Evolutionary conservation across 2,797 vertebrate species (phyloP).

Genomic region (Phrynocephalus guinanensis): DNA sequence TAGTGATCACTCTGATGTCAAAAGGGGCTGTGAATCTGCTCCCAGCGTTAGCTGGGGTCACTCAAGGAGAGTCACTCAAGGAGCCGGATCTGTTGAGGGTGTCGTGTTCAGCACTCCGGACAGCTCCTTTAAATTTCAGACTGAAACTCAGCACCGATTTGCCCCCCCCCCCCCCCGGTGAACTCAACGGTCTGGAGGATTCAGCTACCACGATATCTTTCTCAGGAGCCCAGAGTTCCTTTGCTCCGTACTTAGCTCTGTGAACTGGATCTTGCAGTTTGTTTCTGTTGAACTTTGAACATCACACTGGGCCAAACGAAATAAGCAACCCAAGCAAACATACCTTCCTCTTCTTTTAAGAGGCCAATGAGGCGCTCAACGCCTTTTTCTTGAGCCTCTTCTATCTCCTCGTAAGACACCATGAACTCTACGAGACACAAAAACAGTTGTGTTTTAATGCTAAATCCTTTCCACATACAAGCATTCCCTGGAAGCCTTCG

Average conservation of each 20-base stretch:
- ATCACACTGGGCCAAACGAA: background rate
- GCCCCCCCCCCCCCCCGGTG: too few relatives aligned
- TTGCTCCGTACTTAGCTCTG: background rate
- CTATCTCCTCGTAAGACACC: slow-evolving; percentile 68
- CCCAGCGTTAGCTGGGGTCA: too few relatives aligned
- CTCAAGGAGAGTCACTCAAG: too few relatives aligned
- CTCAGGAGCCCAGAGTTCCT: background rate
- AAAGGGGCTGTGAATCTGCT: too few relatives aligned
- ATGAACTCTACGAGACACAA: slow-evolving; percentile 72
- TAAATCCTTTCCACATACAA: background rate
- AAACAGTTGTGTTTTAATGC: background rate
- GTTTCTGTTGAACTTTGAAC: background rate
- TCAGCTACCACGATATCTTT: too few relatives aligned
- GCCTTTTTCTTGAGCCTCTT: slow-evolving; percentile 71
- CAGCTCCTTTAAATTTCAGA: background rate
- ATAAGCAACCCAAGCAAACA: background rate
- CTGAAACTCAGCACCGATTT: too few relatives aligned
- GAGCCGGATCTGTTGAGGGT: too few relatives aligned
- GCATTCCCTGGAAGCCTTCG: background rate
- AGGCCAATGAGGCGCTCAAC: slow-evolving; percentile 67
- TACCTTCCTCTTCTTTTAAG: slow-evolving; percentile 68
- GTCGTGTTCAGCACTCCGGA: background rate
- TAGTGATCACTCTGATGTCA: too few relatives aligned
- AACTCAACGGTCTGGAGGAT: too few relatives aligned
- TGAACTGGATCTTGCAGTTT: background rate